Conservation (phyloP, 1,140 invertebrate genomes). For the Neodiprion virginianus region DNA sequence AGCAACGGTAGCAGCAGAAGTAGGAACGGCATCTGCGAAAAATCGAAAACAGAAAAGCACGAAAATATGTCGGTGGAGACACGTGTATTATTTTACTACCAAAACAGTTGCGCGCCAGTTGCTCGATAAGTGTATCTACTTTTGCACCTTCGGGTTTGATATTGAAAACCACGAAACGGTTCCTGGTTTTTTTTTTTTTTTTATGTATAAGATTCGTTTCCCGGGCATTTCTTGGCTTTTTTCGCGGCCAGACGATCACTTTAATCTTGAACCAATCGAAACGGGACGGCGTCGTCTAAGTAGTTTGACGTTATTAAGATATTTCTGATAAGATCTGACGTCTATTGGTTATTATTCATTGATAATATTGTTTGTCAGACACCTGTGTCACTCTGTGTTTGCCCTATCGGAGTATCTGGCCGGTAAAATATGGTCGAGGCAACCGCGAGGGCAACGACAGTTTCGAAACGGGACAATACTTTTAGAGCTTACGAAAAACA, state of each 20-base stretch:
- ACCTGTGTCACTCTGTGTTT: not conserved
- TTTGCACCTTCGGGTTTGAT: not conserved
- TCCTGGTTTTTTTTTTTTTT: not conserved
- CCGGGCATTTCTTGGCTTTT: no score
- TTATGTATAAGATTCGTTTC: not conserved
- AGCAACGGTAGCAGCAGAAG: not conserved
- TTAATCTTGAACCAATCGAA: not conserved
- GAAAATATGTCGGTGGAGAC: not conserved
- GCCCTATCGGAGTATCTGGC: not conserved
- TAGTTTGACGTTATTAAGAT: not conserved
- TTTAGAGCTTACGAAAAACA: not conserved
- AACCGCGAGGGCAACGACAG: not conserved
- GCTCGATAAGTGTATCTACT: not conserved
- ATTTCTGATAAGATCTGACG: slow-evolving; percentile 2
- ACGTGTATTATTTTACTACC: slow-evolving; percentile 5
- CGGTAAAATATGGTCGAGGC: not conserved
- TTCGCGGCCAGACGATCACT: not conserved
- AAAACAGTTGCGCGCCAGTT: not conserved
- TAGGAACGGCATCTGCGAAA: not conserved
- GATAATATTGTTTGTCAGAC: slow-evolving; percentile 6
- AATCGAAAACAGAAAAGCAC: not conserved
- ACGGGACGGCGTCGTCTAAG: not conserved
- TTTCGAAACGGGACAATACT: not conserved
- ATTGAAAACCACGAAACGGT: not conserved
- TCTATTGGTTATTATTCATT: slow-evolving; percentile 8